These are phyloP conservation scores for Gymnodraco acuticeps DNA, from an alignment of 2,797 vertebrate genomes.

Conservation along the genomic window DNA sequence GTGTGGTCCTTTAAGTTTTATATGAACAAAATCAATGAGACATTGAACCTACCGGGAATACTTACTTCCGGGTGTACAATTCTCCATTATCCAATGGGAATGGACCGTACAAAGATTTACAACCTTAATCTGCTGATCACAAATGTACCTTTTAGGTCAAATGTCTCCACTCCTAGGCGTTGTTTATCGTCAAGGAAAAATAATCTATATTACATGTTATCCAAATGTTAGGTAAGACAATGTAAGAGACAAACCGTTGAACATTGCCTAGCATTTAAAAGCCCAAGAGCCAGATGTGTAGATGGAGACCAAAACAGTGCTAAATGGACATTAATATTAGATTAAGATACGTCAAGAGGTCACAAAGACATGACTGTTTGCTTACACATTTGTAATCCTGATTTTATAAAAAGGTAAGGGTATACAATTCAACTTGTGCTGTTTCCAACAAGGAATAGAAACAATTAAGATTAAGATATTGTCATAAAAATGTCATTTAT, in stretches of 20 bases:
- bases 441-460: background rate
- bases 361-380: background rate
- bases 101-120: background rate
- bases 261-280: conserved; percentile 1
- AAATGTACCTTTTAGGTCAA: no score
- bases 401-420: background rate
- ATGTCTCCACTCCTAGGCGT: no score
- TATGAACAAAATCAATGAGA: background rate
- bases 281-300: background rate
- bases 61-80: no score
- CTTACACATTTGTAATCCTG: background rate
- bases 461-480: background rate
- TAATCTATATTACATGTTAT: background rate
- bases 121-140: background rate
- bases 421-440: background rate
- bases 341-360: background rate
- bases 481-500: background rate
- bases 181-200: no score
- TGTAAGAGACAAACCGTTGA: background rate
- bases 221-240: background rate
- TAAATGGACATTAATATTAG: background rate
- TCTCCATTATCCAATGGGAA: no score
- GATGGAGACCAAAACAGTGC: conserved; percentile 4
- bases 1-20: background rate
- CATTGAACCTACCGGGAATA: no score